phyloP scores from a whole-genome alignment of 2,797 vertebrate species.

The Schizopygopsis pylzovi region DNA sequence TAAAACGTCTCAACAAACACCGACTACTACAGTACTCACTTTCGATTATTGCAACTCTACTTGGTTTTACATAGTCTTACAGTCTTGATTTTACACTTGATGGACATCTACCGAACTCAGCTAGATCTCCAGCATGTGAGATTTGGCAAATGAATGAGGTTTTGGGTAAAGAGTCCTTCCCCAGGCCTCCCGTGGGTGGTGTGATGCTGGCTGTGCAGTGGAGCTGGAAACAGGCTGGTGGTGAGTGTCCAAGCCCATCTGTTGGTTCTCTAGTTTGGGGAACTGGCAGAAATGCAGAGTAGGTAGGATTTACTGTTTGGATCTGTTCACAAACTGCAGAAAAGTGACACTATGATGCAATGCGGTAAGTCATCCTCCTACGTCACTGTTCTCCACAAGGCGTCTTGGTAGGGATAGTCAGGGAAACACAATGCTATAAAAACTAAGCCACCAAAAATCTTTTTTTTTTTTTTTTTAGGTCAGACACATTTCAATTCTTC shows the following conservation, averaged over 20 bases:
- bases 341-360: constrained; percentile 48
- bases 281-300: constrained; percentile 66
- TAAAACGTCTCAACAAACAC: constrained; percentile 56
- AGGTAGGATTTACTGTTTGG: constrained; percentile 59
- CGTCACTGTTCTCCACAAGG: background rate
- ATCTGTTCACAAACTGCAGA: constrained; percentile 48
- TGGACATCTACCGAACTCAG: constrained; percentile 60
- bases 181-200: constrained; percentile 48
- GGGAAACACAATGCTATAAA: constrained; percentile 28
- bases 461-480: background rate
- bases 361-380: background rate
- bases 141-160: constrained; percentile 59
- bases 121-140: constrained; percentile 62
- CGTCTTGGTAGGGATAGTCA: background rate
- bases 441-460: background rate
- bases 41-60: constrained; percentile 78
- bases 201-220: constrained; percentile 31
- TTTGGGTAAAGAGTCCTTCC: constrained; percentile 52
- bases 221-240: constrained; percentile 58
- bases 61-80: constrained; percentile 71
- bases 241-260: constrained; percentile 60
- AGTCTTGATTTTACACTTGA: constrained; percentile 70
- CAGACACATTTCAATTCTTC: constrained; percentile 24
- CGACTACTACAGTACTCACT: constrained; percentile 71
- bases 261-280: constrained; percentile 60